These are phyloP conservation scores for Ailuropoda melanoleuca DNA, from an alignment of 2,113 vertebrate species.

Conservation along the genomic window DNA sequence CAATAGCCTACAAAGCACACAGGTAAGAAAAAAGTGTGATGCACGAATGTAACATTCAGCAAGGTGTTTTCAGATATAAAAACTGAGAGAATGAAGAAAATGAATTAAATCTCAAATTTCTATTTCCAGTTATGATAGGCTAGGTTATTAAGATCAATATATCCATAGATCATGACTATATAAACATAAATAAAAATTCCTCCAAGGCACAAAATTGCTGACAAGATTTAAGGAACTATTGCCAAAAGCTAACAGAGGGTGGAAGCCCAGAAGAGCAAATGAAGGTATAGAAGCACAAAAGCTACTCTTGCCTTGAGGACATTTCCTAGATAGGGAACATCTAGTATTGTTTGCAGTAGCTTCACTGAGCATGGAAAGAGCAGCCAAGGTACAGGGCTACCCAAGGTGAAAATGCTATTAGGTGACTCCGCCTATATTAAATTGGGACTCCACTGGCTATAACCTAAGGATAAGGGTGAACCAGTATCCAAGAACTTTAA, in stretches of 20 bases:
- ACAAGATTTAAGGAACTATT: background rate
- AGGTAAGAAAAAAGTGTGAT: background rate
- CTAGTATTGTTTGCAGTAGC: background rate
- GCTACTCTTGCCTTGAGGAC: background rate
- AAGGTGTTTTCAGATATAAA: background rate
- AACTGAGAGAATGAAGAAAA: constrained; percentile 2
- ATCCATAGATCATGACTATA: background rate
- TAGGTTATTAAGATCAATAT: background rate
- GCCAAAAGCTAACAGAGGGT: background rate
- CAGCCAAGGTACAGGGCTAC: background rate
- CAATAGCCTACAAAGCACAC: background rate
- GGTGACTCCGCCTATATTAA: background rate
- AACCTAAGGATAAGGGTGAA: background rate
- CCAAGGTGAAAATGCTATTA: background rate
- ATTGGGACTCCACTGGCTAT: background rate
- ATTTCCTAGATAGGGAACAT: background rate
- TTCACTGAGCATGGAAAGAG: background rate
- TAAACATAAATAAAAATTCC: background rate
- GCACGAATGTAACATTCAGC: background rate
- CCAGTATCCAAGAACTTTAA: background rate
- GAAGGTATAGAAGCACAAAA: background rate
- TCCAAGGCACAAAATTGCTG: background rate
- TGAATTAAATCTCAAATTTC: background rate
- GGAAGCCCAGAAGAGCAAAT: background rate
- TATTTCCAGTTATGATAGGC: background rate